Evolutionary conservation across 2,888 invertebrate genomes (phyloP).

Genomic region (Subacronicta megacephala): DNA sequence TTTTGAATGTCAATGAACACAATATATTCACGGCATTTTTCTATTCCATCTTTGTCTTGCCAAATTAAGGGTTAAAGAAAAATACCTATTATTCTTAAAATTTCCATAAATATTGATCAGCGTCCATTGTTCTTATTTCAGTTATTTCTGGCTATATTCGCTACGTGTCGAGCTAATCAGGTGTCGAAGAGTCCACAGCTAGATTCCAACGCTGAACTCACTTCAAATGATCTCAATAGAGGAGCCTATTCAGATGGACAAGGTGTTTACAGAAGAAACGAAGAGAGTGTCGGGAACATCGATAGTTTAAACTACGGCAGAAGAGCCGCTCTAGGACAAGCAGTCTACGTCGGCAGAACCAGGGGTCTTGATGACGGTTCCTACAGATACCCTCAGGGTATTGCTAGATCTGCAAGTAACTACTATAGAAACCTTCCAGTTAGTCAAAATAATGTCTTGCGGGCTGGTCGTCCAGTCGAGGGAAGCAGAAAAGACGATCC

Average conservation of each 20-base stretch:
- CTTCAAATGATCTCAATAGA: constrained; percentile 14
- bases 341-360: constrained; percentile 4
- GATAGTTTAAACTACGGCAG: constrained; percentile 4
- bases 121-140: constrained; percentile 15
- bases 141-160: constrained; percentile 21
- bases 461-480: background rate
- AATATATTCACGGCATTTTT: no score
- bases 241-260: background rate
- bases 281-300: background rate
- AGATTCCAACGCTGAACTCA: background rate
- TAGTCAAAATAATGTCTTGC: background rate
- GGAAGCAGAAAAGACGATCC: no score
- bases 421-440: no score
- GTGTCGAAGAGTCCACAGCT: constrained; percentile 4
- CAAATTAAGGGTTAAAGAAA: no score
- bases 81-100: no score
- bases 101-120: background rate
- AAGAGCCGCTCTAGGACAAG: background rate
- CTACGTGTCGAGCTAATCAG: constrained; percentile 19
- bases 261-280: background rate
- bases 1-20: no score
- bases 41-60: no score
- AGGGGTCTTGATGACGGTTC: background rate
- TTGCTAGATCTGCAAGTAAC: no score
- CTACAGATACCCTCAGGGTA: no score